Evolutionary conservation across 2,888 invertebrate genomes (phyloP), one percentile per base, ranked within the genome.

Genomic region (Adelphocoris suturalis): DNA sequence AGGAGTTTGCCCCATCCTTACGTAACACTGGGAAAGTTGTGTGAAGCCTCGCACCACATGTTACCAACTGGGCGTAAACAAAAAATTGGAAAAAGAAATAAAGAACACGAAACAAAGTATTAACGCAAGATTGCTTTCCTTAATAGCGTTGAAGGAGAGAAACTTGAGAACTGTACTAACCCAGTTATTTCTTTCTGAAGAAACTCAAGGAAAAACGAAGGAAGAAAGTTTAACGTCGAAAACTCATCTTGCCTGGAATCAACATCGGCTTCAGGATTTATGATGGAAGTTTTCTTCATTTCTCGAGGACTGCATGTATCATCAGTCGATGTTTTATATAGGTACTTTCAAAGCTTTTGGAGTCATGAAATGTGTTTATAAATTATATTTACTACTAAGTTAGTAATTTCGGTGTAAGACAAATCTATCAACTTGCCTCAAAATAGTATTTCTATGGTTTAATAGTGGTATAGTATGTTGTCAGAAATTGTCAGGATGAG

Each of bases 111-210:
- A 68, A 68, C 68, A 68, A 68, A 12, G 23, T 68, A 68, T 68
- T 19, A 68, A 68, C 68, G 19, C 23, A 68, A 68, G 68, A 68
- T 68, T 68, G 68, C n/a, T 23, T 68, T 7, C 23, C 23, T n/a
- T 68, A 19, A 68, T 68, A 68, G 23, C 68, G 11, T 19, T 19
- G 68, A 27, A 68, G 27, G 68, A 68, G 68, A 5, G 68, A 23
- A 68, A 68, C 68, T 68, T 19, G 19, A 61, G 61, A 61, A 61
- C 61, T 61, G 61, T 68, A 68, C 68, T 68, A 68, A 23, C 19
- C 68, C 68, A 23, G 27, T 68, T 68, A 68, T 68, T 68, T 68
- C 68, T 68, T 68, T 68, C 23, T 0, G 68, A 68, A 68, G 68
- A 68, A 68, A 11, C 19, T 23, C 12, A 68, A 23, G 68, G n/a